Conservation (phyloP, 2,113 vertebrate species). For the Seriola quinqueradiata region DNA sequence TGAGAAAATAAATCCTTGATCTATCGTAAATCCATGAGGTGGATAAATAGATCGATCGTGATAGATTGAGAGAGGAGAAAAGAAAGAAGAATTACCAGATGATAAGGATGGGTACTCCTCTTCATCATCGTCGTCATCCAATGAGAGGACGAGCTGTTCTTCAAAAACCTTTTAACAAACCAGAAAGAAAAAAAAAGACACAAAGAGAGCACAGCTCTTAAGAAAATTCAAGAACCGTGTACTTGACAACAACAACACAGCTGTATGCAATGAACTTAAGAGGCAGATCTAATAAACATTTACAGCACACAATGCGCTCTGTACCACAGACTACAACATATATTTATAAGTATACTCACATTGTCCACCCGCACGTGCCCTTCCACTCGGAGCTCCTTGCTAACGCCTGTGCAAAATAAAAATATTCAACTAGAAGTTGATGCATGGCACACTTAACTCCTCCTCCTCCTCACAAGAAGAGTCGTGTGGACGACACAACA, state of each 20-base stretch:
- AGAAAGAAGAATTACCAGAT: constrained; percentile 57
- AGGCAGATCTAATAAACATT: constrained; percentile 22
- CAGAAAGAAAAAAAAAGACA: neutral
- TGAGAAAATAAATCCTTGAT: constrained; percentile 2
- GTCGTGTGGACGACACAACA: constrained; percentile 17
- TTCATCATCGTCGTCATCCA: constrained; percentile 66
- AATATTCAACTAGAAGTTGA: constrained; percentile 45
- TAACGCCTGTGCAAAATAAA: constrained; percentile 66
- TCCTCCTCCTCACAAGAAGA: constrained; percentile 20
- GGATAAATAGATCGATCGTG: neutral
- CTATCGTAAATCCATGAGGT: neutral
- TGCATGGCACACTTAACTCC: constrained; percentile 14
- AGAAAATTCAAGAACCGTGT: neutral
- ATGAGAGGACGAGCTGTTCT: constrained; percentile 71
- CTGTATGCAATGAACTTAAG: neutral
- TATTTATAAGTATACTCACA: constrained; percentile 69
- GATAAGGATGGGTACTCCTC: constrained; percentile 43
- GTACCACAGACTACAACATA: neutral
- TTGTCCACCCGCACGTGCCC: constrained; percentile 65
- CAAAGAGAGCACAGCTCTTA: neutral
- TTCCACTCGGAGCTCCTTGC: constrained; percentile 42
- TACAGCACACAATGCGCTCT: neutral
- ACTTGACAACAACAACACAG: constrained; percentile 29
- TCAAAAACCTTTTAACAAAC: constrained; percentile 70
- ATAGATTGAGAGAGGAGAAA: neutral